Evolutionary conservation across 53 echinoderm and acorn worm species (phyloP), one percentile per base, ranked within the genome.

Genomic region (Crossaster papposus): DNA sequence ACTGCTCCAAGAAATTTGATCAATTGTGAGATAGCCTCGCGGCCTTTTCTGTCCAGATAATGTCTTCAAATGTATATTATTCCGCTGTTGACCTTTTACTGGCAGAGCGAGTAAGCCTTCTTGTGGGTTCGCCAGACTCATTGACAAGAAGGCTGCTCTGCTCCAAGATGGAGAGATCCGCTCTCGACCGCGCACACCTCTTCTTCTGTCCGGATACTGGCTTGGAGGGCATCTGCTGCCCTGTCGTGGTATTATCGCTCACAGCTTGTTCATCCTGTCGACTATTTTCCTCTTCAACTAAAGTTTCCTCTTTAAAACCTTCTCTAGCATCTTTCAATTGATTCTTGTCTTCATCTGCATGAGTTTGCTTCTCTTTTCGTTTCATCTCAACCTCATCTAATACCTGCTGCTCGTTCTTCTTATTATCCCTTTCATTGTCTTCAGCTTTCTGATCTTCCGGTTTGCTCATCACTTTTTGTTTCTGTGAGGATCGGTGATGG

Each of bases 1-100:
- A 63, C 58, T 87, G 87, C 76, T 87, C 87, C 62, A 87, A 76
- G 77, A 87, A n/a, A n/a, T n/a, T n/a, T n/a, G n/a, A n/a, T n/a
- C n/a, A n/a, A n/a, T n/a, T n/a, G n/a, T n/a, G n/a, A n/a, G n/a
- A n/a, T n/a, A n/a, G n/a, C n/a, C n/a, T n/a, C n/a, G n/a, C n/a
- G n/a, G n/a, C n/a, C n/a, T n/a, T n/a, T n/a, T n/a, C n/a, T n/a
- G n/a, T n/a, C n/a, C n/a, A n/a, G n/a, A n/a, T n/a, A n/a, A n/a
- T n/a, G n/a, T n/a, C n/a, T n/a, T n/a, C n/a, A n/a, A n/a, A n/a
- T n/a, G n/a, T n/a, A n/a, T n/a, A n/a, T n/a, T n/a, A n/a, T n/a
- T n/a, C n/a, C n/a, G n/a, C n/a, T n/a, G 44, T 51, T 72, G 87
- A 54, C 54, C 77, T 51, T 77, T 29, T 75, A 58, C 62, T 75